Evolutionary conservation across 2,888 invertebrate genomes (phyloP).

Genomic region (Onthophagus sagittarius): DNA sequence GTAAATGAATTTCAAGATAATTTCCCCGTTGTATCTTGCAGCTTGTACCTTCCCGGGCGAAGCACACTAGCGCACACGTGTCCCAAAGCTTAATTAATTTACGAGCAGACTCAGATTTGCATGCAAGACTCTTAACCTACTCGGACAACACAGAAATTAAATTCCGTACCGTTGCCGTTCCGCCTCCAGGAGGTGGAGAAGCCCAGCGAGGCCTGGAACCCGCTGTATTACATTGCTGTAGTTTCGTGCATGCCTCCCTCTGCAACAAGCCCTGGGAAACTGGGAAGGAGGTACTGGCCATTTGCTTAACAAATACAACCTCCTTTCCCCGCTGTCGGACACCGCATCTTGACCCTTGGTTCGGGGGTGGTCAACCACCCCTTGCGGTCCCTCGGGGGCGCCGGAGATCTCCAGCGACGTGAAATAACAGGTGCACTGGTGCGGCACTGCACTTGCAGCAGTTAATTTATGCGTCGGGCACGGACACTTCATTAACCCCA

Average conservation of each 20-base stretch:
- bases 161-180: constrained; percentile 35
- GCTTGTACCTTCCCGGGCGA: background rate
- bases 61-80: constrained; percentile 13
- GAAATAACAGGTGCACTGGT: constrained; percentile 30
- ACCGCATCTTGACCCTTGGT: constrained; percentile 9
- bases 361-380: constrained; percentile 8
- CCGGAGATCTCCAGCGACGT: constrained; percentile 22
- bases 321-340: constrained; percentile 17
- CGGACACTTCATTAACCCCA: constrained; percentile 23
- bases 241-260: constrained; percentile 30
- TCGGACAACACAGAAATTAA: constrained; percentile 51
- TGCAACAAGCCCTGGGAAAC: background rate
- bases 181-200: constrained; percentile 2
- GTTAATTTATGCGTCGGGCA: constrained; percentile 30
- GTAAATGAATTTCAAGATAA: background rate
- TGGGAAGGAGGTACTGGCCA: constrained; percentile 33
- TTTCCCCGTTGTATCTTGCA: background rate
- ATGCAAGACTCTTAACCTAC: constrained; percentile 49
- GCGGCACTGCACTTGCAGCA: constrained; percentile 29
- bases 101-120: constrained; percentile 46
- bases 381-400: constrained; percentile 20
- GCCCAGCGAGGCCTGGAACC: background rate
- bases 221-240: constrained; percentile 5
- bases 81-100: constrained; percentile 46
- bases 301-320: constrained; percentile 49